Base-by-base conservation (phyloP, 1,140 invertebrate genomes). In the Drosophila kanapiae region DNA sequence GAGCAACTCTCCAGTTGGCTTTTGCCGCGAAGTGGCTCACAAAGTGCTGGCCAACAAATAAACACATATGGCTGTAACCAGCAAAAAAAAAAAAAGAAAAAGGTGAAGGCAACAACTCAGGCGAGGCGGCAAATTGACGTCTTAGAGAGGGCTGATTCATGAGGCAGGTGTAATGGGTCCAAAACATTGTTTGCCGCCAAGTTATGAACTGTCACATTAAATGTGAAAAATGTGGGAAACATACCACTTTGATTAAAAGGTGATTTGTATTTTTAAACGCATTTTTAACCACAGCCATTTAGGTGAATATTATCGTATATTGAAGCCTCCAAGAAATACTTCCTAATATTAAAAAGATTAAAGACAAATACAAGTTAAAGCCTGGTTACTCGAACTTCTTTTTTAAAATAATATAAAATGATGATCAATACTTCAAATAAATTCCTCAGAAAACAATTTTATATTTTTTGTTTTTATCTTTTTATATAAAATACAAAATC, bases 101-200 rank as follows among this genome's bases (percentile, higher is more conserved):
- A 72, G 63, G 43, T 74, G 63, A 82, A 82, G 78, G 74, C 63
- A 67, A 71, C 63, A 59, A 80, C 63, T 38, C 31, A 68, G 23
- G 43, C 56, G 56, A 37, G 49, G 47, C 37, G 14, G 57, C 57
- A 75, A 75, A 74, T 74, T 72, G 68, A 43, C 10, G 54, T 58
- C 68, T 51, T 51, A 60, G 67, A 60, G 67, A 71, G 56, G 48
- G 57, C 69, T 54, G 57, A 14, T 27, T 47, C 13, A 54, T n/a
- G 35, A n/a, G 48, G 48, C 63, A 75, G 71, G 70, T 75, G 69
- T 58, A 70, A 58, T 70, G 31, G 29, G n/a, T 58, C 51, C 53
- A 71, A 71, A 71, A 71, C 69, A 70, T 68, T 68, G 63, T 70
- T 70, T 68, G 48, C 38, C 23, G 63, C 11, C 38, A 38, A 70